These are phyloP conservation scores for Gisinianus flammeolus DNA, from an alignment of 2,888 invertebrate species.

Conservation along the genomic window DNA sequence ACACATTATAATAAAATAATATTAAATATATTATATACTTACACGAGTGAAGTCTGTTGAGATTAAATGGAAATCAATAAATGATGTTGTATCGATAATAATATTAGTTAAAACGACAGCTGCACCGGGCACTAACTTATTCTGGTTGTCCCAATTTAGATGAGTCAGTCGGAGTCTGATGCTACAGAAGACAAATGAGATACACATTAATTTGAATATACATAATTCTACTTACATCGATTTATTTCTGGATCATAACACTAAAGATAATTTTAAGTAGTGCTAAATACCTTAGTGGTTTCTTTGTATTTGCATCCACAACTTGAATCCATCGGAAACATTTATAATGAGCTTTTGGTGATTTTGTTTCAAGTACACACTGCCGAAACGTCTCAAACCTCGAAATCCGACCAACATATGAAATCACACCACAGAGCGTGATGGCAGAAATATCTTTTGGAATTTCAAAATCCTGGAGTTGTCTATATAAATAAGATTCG, in stretches of 20 bases:
- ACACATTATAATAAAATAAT: not conserved
- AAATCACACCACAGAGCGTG: constrained; percentile 1
- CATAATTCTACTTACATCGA: too few species aligned
- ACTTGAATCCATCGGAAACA: constrained; percentile 28
- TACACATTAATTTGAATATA: too few species aligned
- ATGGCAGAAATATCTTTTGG: not conserved
- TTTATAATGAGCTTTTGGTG: not conserved
- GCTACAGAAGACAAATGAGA: too few species aligned
- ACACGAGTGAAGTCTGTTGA: constrained; percentile 7
- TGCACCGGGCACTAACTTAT: constrained; percentile 8
- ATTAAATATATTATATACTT: not conserved
- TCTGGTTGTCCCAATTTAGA: constrained; percentile 8
- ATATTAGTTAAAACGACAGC: constrained; percentile 10
- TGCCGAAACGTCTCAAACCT: not conserved
- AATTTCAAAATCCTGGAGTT: not conserved
- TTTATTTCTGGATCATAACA: too few species aligned
- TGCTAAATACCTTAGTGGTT: not conserved
- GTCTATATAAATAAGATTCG: not conserved
- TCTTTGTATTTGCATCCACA: not conserved
- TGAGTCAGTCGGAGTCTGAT: constrained; percentile 6
- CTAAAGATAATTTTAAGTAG: not conserved
- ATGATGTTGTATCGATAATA: not conserved
- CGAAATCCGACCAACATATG: constrained; percentile 7
- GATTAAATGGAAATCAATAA: constrained; percentile 2
- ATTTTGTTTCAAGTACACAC: not conserved